Evolutionary conservation across 2,888 invertebrate species (phyloP).

Genomic region (Parthenolecanium corni): DNA sequence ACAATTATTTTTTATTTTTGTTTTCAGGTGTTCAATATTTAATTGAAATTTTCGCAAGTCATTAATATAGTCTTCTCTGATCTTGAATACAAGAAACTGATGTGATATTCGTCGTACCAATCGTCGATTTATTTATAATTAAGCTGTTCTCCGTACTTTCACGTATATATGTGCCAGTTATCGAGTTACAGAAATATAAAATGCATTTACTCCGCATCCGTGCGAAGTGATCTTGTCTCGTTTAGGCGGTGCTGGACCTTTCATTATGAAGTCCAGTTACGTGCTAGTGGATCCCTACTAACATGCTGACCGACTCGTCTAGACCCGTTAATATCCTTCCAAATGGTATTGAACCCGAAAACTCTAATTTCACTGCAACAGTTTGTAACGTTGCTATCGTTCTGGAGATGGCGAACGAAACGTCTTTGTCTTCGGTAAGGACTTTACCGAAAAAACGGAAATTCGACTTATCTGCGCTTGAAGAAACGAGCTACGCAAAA

Average conservation of each 20-base stretch:
- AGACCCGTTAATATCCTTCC: conserved; percentile 11
- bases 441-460: conserved; percentile 91
- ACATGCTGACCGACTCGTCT: neutral
- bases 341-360: conserved; percentile 8
- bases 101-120: neutral
- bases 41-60: neutral
- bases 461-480: conserved; percentile 65
- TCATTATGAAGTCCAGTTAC: neutral
- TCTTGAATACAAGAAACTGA: neutral
- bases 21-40: conserved; percentile 3
- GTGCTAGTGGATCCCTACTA: neutral
- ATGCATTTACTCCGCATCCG: neutral
- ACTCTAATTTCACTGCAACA: neutral
- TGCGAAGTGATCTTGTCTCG: neutral
- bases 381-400: neutral
- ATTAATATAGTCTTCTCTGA: neutral
- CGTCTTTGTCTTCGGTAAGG: conserved; percentile 35
- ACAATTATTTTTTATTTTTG: neutral
- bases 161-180: neutral
- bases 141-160: neutral
- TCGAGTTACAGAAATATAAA: neutral
- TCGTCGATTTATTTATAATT: neutral
- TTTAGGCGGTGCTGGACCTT: too few relatives aligned
- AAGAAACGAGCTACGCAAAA: conserved; percentile 41
- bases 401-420: conserved; percentile 7